Evolutionary conservation across 2,888 invertebrate genomes (phyloP).

Genomic region (Leucophora obtusa): DNA sequence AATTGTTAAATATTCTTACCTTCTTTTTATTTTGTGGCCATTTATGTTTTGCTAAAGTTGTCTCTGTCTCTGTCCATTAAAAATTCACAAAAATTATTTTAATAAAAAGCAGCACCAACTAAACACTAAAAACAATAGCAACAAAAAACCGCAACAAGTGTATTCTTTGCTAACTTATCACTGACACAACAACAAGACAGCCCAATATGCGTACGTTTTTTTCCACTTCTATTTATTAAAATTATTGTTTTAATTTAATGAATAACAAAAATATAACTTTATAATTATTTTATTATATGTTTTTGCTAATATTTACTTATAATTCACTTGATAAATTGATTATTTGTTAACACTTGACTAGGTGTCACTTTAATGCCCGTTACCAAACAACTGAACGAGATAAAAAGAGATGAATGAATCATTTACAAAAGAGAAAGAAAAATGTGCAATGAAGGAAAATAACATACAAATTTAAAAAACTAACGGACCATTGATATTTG

Average conservation of each 20-base stretch:
- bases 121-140: neutral
- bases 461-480: neutral
- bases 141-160: neutral
- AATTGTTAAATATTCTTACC: no score
- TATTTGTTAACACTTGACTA: conserved; percentile 4
- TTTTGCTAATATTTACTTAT: neutral
- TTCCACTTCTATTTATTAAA: neutral
- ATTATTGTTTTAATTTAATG: neutral
- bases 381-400: neutral
- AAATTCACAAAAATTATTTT: neutral
- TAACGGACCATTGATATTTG: neutral
- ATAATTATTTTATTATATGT: neutral
- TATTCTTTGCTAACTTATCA: neutral
- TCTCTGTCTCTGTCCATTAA: no score
- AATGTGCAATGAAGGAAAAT: neutral
- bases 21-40: no score
- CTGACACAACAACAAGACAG: no score
- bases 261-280: neutral
- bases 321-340: neutral
- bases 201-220: neutral
- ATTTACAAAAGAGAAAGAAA: neutral
- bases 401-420: neutral
- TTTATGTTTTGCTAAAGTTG: no score
- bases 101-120: neutral
- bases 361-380: neutral